Base-by-base conservation (phyloP, 2,888 invertebrate genomes). In the Chrysina gloriosa region DNA sequence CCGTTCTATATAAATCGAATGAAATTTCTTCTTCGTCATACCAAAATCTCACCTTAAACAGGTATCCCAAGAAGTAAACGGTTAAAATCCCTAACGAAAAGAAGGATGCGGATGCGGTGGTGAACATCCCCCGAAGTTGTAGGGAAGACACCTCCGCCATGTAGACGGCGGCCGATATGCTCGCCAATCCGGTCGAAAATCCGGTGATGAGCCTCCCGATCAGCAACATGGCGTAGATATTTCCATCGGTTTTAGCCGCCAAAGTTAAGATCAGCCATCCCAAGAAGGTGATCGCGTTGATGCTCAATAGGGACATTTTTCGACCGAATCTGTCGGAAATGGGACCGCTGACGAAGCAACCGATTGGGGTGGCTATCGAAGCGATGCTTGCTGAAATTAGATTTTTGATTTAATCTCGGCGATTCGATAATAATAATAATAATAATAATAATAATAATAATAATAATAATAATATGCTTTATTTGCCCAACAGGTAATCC, bases 111-210 rank as follows among this genome's bases (percentile, higher is more conserved):
- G 85, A 84, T 85, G 88, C 87, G 0, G 87, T 86, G 6, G 86
- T 84, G 54, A 88, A 82, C 42, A 85, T 84, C 5, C 85, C 82
- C 68, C 87, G 77, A 69, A 86, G 77, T 52, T 82, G 80, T 0
- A 84, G 76, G 1, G 82, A 81, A 0, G 86, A 80, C 3, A 86
- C 79, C 76, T 88, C 88, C 0, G 86, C 86, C 71, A 85, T 83
- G 72, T 88, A 88, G 16, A 87, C 84, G 0, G 86, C 84, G 0
- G 87, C 84, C 0, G 88, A 86, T 6, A 85, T 84, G 45, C 86
- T 85, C 1, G 86, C 84, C 63, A 88, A 76, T 0, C 88, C 88
- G 1, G 85, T 84, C 0, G 85, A 83, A 9, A 85, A 71, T n/a
- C 87, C 86, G 3, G 85, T 84, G 14, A 86, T 74, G 5, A 85